These are phyloP conservation scores for Stratiomys singularior DNA, from an alignment of 2,888 invertebrate species.

Conservation along the genomic window DNA sequence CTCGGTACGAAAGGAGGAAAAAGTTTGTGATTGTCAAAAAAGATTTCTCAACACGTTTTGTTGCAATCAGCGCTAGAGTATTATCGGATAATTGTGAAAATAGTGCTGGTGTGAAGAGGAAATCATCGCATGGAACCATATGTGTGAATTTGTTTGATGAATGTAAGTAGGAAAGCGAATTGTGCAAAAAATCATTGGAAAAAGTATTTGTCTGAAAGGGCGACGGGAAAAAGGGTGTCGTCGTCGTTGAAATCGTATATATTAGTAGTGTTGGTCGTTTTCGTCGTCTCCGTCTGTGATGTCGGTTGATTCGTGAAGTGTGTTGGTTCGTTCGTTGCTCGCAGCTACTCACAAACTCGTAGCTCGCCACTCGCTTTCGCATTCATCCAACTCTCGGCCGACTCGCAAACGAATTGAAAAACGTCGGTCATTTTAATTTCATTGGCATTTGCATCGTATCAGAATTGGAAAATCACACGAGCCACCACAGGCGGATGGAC, in stretches of 20 bases:
- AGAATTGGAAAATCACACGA: conserved; percentile 10
- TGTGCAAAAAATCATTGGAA: conserved; percentile 24
- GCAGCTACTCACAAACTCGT: not conserved
- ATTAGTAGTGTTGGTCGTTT: not conserved
- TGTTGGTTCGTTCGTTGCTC: not conserved
- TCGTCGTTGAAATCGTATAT: not conserved
- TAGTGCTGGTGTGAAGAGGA: conserved; percentile 10
- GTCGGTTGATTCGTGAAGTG: not conserved
- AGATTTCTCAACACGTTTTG: not conserved
- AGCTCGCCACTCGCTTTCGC: conserved; percentile 5
- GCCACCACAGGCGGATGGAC: not conserved
- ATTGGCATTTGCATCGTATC: conserved; percentile 14
- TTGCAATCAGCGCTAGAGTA: not conserved
- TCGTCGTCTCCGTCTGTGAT: not conserved
- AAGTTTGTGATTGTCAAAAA: conserved; percentile 45
- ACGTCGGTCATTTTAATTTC: conserved; percentile 33
- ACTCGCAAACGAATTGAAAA: conserved; percentile 11
- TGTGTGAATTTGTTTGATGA: conserved; percentile 35
- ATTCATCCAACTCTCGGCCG: not conserved
- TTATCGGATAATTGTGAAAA: not conserved
- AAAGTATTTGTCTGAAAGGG: conserved; percentile 24
- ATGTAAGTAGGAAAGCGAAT: conserved; percentile 27
- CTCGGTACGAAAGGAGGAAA: conserved; percentile 21
- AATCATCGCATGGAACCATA: conserved; percentile 20
- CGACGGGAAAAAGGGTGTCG: conserved; percentile 42